A percentile compares a stretch with the other conserved stretches of the same genome.
Conservation (phyloP, 37 sponge, comb jelly and placozoan species). For the Dysidea cf. avara region DNA sequence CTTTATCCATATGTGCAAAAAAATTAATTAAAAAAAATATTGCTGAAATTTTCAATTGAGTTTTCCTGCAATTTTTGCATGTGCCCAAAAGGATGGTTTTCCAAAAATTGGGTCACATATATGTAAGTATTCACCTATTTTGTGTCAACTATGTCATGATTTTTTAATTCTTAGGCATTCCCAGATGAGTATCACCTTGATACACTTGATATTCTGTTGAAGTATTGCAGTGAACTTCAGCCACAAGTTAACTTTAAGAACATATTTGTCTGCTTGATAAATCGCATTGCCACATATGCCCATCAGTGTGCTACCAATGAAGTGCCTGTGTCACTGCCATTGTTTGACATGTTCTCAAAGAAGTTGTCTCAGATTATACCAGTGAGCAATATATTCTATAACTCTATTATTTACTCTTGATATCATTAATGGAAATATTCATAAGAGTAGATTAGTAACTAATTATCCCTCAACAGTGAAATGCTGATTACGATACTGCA, state of each 20-base stretch:
- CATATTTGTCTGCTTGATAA: constrained; percentile 89
- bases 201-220: constrained; percentile 83
- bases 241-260: constrained; percentile 89
- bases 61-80: too few relatives aligned
- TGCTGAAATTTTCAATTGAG: too few relatives aligned
- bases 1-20: too few relatives aligned
- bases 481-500: too few relatives aligned
- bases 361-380: constrained; percentile 88
- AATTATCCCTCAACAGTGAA: too few relatives aligned
- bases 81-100: too few relatives aligned
- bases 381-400: constrained; percentile 35
- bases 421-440: too few relatives aligned
- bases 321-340: constrained; percentile 78
- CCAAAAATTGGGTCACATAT: too few relatives aligned
- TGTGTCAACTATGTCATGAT: too few relatives aligned
- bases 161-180: constrained; percentile 80
- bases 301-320: constrained; percentile 76
- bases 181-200: constrained; percentile 98
- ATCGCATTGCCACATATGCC: constrained; percentile 80
- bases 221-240: constrained; percentile 80
- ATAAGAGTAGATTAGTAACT: too few relatives aligned
- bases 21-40: too few relatives aligned
- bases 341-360: constrained; percentile 96
- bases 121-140: too few relatives aligned
- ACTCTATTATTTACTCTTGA: not conserved